Percentiles rank a stretch among this genome's conserved stretches.
Conservation (phyloP, 2,888 invertebrate genomes). For the Thysanoteuthis rhombus region DNA sequence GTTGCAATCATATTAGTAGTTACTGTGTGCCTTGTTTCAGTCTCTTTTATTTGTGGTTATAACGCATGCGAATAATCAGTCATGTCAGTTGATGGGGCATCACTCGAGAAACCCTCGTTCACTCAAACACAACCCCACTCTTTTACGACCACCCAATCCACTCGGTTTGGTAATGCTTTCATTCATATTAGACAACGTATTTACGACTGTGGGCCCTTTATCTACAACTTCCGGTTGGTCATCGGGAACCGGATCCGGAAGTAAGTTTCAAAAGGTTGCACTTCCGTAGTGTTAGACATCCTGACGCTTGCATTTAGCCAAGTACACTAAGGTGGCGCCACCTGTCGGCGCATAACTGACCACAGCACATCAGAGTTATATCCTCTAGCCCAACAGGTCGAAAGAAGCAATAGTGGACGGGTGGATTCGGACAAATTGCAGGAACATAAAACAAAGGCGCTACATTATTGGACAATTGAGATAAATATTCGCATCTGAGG, state of each 20-base stretch:
- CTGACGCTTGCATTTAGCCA: conserved; percentile 28
- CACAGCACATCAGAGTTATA: background rate
- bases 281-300: background rate
- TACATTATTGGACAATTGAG: background rate
- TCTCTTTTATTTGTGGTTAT: too few relatives aligned
- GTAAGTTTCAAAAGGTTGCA: background rate
- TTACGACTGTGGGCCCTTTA: too few relatives aligned
- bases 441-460: background rate
- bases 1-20: too few relatives aligned
- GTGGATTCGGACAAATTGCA: background rate
- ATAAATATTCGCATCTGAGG: background rate
- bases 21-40: too few relatives aligned
- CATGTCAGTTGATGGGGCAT: too few relatives aligned
- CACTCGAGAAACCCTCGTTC: background rate
- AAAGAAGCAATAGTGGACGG: background rate
- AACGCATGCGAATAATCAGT: too few relatives aligned
- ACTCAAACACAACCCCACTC: background rate
- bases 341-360: too few relatives aligned
- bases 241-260: background rate
- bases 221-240: background rate
- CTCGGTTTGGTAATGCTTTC: background rate
- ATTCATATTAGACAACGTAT: background rate
- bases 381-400: background rate
- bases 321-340: background rate
- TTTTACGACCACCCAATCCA: background rate